These are phyloP conservation scores for Drosophila triauraria DNA, from an alignment of 1,140 invertebrate species.

Conservation along the genomic window DNA sequence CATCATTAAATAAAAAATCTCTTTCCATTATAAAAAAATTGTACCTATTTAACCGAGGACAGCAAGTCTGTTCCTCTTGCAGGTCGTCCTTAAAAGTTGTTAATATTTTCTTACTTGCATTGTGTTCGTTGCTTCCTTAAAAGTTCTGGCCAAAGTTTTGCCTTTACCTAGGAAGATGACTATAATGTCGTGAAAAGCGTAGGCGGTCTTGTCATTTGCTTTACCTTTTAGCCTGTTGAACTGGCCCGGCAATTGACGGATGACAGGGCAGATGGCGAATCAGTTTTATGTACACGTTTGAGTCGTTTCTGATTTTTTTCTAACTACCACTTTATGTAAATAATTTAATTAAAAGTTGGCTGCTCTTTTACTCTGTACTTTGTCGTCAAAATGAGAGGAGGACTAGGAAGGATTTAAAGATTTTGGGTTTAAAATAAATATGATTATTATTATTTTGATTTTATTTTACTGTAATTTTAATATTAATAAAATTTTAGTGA, in stretches of 20 bases:
- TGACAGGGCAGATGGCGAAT: constrained; percentile 26
- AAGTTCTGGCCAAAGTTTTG: constrained; percentile 39
- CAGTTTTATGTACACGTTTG: constrained; percentile 24
- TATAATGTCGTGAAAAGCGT: constrained; percentile 31
- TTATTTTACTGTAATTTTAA: neutral
- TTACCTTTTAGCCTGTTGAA: neutral
- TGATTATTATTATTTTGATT: neutral
- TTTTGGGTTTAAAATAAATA: neutral
- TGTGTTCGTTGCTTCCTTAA: constrained; percentile 33
- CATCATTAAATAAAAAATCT: neutral
- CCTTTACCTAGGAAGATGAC: constrained; percentile 3
- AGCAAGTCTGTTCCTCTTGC: constrained; percentile 1
- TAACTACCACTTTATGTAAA: constrained; percentile 25
- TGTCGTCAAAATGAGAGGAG: neutral
- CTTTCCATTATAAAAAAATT: constrained; percentile 7
- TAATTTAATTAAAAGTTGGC: constrained; percentile 44
- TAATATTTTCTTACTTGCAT: constrained; percentile 39
- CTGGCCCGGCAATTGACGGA: constrained; percentile 31
- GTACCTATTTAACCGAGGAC: constrained; percentile 18
- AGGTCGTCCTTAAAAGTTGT: constrained; percentile 35
- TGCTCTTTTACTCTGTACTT: neutral
- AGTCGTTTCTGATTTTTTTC: constrained; percentile 24
- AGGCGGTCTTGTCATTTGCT: constrained; percentile 36
- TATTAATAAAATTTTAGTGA: neutral
- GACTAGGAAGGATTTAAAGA: neutral